A percentile compares a stretch with the other conserved stretches of the same genome.
Evolutionary conservation across 2,113 vertebrate species (phyloP).

Genomic region (Pholis gunnellus): DNA sequence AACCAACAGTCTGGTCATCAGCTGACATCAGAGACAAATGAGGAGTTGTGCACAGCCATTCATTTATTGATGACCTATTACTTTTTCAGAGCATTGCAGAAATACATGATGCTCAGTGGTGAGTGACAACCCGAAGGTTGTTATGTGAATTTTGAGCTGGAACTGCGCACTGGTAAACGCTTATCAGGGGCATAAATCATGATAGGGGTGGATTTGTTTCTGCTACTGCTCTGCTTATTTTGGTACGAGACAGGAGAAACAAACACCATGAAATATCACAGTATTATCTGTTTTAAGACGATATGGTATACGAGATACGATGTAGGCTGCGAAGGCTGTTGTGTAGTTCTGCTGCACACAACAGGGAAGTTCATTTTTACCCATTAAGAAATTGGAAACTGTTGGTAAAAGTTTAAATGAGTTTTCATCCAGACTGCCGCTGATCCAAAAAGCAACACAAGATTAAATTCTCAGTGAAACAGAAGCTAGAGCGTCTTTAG

Average conservation of each 20-base stretch:
- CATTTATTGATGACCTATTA: conserved; percentile 63
- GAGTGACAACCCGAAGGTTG: neutral
- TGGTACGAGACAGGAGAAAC: neutral
- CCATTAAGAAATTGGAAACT: neutral
- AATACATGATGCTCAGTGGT: conserved; percentile 23
- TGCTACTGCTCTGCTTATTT: neutral
- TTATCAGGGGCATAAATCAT: neutral
- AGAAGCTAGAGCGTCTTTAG: no score
- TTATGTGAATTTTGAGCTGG: neutral
- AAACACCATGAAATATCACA: neutral
- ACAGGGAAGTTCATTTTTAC: neutral
- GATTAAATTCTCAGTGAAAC: neutral
- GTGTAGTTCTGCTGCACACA: neutral
- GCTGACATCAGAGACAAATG: conserved; percentile 77
- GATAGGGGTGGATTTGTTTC: neutral
- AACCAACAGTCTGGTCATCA: conserved; percentile 56
- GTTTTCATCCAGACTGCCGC: neutral
- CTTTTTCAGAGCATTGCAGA: conserved; percentile 46
- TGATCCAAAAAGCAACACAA: neutral
- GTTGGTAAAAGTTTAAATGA: neutral
- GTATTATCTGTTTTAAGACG: neutral
- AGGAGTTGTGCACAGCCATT: conserved; percentile 64
- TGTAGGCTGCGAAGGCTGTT: neutral
- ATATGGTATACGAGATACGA: neutral
- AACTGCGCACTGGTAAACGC: neutral